These are phyloP conservation scores for Macrobrachium nipponense DNA, from an alignment of 1,140 invertebrate species.

Conservation along the genomic window DNA sequence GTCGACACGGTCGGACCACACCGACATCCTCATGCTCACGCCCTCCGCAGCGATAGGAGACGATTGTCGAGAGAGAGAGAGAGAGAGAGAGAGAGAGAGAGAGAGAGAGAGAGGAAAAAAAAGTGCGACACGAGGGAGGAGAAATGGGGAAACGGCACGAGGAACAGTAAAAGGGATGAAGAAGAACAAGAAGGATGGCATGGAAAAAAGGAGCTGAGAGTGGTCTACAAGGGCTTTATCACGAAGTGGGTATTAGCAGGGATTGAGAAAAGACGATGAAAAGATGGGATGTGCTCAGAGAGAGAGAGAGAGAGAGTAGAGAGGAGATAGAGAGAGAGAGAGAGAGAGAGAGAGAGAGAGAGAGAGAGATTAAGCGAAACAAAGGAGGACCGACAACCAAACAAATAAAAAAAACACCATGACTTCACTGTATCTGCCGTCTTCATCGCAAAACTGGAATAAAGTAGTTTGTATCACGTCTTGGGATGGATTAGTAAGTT, in stretches of 20 bases:
- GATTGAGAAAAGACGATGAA: constrained; percentile 1
- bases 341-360: not conserved
- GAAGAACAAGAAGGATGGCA: not conserved
- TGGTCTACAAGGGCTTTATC: constrained; percentile 7
- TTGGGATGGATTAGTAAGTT: not conserved
- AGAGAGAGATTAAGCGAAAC: not conserved
- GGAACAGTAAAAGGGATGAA: not conserved
- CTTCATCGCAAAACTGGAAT: too few species aligned
- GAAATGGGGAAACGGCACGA: not conserved
- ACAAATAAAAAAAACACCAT: not conserved
- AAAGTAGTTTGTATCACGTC: not conserved
- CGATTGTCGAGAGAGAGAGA: constrained; percentile 15
- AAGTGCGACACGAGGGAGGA: not conserved
- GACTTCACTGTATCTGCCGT: too few species aligned
- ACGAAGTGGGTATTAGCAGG: constrained; percentile 2
- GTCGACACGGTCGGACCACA: too few species aligned
- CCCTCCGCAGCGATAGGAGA: not conserved
- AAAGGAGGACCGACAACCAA: not conserved
- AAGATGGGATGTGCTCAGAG: not conserved
- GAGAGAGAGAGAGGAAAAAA: constrained; percentile 21
- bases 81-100: constrained; percentile 33
- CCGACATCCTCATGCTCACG: too few species aligned
- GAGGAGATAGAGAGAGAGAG: constrained; percentile 15
- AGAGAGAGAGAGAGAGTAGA: constrained; percentile 12
- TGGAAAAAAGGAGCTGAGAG: constrained; percentile 3